phyloP scores from a whole-genome alignment of 2,888 invertebrate species.

The Charanyca ferruginea region DNA sequence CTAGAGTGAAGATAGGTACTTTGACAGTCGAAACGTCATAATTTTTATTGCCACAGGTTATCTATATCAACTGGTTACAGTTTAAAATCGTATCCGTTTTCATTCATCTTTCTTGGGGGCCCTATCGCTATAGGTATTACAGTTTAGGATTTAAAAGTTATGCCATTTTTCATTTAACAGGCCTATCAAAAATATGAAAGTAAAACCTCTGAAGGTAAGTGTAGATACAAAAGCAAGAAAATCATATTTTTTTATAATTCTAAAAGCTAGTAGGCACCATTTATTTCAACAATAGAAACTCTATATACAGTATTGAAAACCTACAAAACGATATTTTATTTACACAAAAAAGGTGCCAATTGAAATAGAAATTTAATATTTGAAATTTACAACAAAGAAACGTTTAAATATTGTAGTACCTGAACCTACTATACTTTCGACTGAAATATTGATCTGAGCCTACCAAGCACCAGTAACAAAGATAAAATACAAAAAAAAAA shows the following conservation, averaged over 20 bases:
- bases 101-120: too few species aligned
- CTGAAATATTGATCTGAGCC: background rate
- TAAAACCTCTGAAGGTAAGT: too few species aligned
- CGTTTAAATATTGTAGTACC: background rate
- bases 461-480: background rate
- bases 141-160: background rate
- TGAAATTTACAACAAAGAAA: background rate
- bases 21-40: background rate
- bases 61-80: too few species aligned
- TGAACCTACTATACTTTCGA: background rate
- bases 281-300: background rate
- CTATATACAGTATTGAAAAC: background rate
- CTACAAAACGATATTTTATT: background rate
- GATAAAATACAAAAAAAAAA: conserved; percentile 6
- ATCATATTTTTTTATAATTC: too few species aligned
- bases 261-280: too few species aligned
- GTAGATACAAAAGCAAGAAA: too few species aligned
- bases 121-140: too few species aligned
- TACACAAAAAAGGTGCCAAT: background rate
- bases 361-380: background rate
- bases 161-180: too few species aligned
- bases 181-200: too few species aligned
- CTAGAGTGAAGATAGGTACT: background rate
- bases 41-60: too few species aligned
- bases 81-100: too few species aligned